Percentiles rank a stretch among this genome's conserved stretches.
Evolutionary conservation across 2,113 vertebrate genomes (phyloP).

Genomic region (Phasianus colchicus): DNA sequence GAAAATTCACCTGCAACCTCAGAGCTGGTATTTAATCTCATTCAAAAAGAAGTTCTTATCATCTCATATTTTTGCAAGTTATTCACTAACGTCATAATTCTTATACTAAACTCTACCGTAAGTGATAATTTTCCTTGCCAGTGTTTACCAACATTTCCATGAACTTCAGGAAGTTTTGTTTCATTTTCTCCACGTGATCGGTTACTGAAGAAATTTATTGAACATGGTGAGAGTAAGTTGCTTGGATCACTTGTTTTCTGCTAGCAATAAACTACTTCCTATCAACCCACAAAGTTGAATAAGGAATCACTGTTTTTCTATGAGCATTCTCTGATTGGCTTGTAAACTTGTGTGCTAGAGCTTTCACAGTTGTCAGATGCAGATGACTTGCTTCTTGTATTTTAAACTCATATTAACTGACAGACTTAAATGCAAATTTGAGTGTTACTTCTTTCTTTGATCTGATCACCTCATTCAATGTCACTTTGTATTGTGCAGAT

Average conservation of each 20-base stretch:
- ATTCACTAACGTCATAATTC: not conserved
- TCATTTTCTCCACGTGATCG: not conserved
- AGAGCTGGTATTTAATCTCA: not conserved
- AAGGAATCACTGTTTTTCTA: not conserved
- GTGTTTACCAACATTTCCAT: not conserved
- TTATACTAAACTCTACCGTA: not conserved
- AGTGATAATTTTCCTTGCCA: not conserved
- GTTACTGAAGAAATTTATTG: not conserved
- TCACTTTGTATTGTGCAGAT: not conserved
- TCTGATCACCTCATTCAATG: not conserved
- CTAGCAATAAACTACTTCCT: not conserved
- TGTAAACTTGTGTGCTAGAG: not conserved
- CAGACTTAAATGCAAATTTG: not conserved
- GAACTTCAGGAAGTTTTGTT: not conserved
- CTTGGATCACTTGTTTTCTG: not conserved
- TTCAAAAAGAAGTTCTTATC: not conserved
- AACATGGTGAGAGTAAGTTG: not conserved
- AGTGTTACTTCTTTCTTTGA: not conserved
- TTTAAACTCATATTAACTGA: not conserved
- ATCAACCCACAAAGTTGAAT: not conserved
- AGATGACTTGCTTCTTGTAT: not conserved
- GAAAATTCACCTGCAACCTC: not conserved
- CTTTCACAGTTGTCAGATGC: not conserved
- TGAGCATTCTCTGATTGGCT: not conserved
- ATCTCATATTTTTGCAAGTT: not conserved